Percentiles rank a stretch among this genome's conserved stretches.
Conservation (phyloP, 2,797 vertebrate species). For the Pogoniulus pusillus region DNA sequence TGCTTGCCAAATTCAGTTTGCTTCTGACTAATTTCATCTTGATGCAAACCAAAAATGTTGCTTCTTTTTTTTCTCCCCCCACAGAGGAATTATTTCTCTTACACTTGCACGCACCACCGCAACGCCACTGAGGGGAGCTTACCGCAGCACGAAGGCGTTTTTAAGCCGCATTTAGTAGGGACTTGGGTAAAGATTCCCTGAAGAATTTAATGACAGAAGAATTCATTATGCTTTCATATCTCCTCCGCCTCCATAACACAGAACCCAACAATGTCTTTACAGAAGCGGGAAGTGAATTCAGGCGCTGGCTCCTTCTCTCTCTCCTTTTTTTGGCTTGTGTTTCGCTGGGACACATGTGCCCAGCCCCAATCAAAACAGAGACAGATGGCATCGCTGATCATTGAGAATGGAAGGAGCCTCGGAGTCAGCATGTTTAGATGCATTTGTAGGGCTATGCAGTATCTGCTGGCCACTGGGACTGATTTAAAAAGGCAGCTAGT, state of each 20-base stretch:
- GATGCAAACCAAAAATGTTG: slow-evolving; percentile 65
- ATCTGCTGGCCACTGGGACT: slow-evolving; percentile 53
- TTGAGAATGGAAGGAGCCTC: slow-evolving; percentile 61
- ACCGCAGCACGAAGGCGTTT: slow-evolving; percentile 15
- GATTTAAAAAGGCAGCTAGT: slow-evolving; percentile 55
- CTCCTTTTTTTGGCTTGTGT: slow-evolving; percentile 31
- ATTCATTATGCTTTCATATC: slow-evolving; percentile 66
- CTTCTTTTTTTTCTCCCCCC: background rate
- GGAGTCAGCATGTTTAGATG: slow-evolving; percentile 64
- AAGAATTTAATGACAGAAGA: slow-evolving; percentile 66
- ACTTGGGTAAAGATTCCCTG: slow-evolving; percentile 52
- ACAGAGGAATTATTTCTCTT: slow-evolving; percentile 63
- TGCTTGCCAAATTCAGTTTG: slow-evolving; percentile 68
- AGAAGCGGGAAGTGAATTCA: slow-evolving; percentile 62
- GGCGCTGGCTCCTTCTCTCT: slow-evolving; percentile 26
- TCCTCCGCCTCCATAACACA: slow-evolving; percentile 43
- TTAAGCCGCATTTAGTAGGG: slow-evolving; percentile 53
- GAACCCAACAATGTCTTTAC: slow-evolving; percentile 57
- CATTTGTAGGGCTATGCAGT: slow-evolving; percentile 43
- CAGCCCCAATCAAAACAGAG: slow-evolving; percentile 66
- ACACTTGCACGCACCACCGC: slow-evolving; percentile 54
- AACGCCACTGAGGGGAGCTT: slow-evolving; percentile 52
- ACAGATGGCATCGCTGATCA: slow-evolving; percentile 67
- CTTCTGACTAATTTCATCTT: slow-evolving; percentile 73
- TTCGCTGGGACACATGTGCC: slow-evolving; percentile 59